These are phyloP conservation scores for Actenoides lindsayi DNA, from an alignment of 2,113 vertebrate species.

Conservation along the genomic window DNA sequence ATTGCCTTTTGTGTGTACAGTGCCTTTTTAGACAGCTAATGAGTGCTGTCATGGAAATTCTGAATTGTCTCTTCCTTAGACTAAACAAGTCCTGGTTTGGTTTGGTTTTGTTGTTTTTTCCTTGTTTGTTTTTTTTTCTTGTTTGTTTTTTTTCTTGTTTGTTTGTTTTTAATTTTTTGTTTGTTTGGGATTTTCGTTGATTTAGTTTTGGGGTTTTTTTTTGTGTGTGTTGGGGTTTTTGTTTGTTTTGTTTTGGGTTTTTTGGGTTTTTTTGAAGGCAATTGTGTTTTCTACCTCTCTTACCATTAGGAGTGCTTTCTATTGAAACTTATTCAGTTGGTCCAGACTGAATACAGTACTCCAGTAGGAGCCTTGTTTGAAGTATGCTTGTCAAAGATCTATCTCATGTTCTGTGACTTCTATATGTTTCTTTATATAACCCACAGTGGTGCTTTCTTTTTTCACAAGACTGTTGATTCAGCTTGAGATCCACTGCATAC, in stretches of 20 bases:
- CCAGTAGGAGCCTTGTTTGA: neutral
- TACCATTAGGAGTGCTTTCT: neutral
- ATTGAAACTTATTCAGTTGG: neutral
- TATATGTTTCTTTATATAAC: neutral
- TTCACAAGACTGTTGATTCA: neutral
- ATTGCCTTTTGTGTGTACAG: neutral
- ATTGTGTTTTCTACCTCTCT: neutral
- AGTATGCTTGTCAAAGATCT: neutral
- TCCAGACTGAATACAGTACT: neutral
- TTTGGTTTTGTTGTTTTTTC: neutral
- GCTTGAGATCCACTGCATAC: neutral
- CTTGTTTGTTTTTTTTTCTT: neutral
- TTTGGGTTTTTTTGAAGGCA: neutral
- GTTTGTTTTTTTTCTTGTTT: no score
- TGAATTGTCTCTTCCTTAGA: neutral
- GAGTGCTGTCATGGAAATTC: neutral
- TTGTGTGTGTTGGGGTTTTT: no score
- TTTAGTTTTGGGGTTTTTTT: neutral
- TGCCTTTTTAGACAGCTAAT: neutral
- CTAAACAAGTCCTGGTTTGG: neutral
- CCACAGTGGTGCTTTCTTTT: neutral
- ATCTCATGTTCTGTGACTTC: neutral
- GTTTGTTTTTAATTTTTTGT: no score
- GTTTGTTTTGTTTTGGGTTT: neutral
- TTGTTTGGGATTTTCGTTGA: no score